Percentiles rank a stretch among this genome's conserved stretches.
These are phyloP conservation scores for Pachyrhynchus sulphureomaculatus DNA, from an alignment of 1,140 invertebrate genomes.

Conservation along the genomic window DNA sequence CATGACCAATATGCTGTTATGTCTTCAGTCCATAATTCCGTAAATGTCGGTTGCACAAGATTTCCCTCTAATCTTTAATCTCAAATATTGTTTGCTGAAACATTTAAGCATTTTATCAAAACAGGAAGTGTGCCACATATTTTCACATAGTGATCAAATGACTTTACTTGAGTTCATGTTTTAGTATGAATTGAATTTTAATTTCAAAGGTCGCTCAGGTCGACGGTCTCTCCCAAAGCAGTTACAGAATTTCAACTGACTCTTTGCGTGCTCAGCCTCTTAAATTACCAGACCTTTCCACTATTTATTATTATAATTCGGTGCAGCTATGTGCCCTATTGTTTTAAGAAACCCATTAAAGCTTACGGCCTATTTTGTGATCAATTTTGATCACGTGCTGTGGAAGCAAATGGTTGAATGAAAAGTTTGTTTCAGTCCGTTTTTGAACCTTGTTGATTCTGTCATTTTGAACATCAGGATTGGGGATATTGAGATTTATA, in stretches of 20 bases:
- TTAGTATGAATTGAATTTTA: constrained; percentile 22
- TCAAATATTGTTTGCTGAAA: not conserved
- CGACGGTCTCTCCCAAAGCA: constrained; percentile 15
- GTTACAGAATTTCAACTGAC: constrained; percentile 34
- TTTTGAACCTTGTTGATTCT: not conserved
- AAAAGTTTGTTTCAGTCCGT: not conserved
- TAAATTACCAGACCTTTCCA: constrained; percentile 29
- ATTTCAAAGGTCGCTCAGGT: constrained; percentile 20
- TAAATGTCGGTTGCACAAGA: too few species aligned
- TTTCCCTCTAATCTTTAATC: not conserved
- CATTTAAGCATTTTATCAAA: constrained; percentile 20
- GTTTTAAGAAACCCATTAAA: constrained; percentile 36
- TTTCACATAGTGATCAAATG: constrained; percentile 29
- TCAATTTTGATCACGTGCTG: constrained; percentile 28
- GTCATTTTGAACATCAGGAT: not conserved
- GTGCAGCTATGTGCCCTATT: constrained; percentile 36
- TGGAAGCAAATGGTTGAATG: constrained; percentile 17
- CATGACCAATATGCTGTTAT: too few species aligned
- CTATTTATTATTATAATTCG: constrained; percentile 41
- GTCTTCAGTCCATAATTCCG: too few species aligned
- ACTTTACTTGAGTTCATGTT: constrained; percentile 24
- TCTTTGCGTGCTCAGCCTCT: constrained; percentile 35
- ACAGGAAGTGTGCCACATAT: constrained; percentile 10
- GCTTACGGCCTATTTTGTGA: constrained; percentile 37
- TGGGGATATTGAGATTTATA: too few species aligned